Conservation (phyloP, 2,797 vertebrate genomes). For the Sebastes matsubarae region DNA sequence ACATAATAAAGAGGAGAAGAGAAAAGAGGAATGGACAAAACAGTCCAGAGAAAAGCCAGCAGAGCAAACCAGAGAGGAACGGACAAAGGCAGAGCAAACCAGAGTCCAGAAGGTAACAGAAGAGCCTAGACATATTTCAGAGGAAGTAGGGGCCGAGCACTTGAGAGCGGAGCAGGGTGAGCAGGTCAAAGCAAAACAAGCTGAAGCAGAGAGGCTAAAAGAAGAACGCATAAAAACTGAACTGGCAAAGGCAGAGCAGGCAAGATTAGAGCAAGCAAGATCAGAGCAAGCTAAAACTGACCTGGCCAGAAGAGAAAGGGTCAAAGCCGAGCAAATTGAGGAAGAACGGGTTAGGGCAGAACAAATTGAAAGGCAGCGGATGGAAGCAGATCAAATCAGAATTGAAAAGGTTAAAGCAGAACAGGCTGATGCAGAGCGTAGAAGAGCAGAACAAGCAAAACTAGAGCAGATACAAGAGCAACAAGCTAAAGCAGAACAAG, state of each 20-base stretch:
- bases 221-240: constrained; percentile 54
- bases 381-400: constrained; percentile 30
- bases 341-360: constrained; percentile 12
- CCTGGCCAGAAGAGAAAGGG: constrained; percentile 17
- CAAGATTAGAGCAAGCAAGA: constrained; percentile 21
- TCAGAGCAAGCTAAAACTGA: constrained; percentile 40
- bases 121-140: constrained; percentile 27
- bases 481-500: constrained; percentile 23
- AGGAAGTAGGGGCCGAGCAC: constrained; percentile 22
- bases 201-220: constrained; percentile 49
- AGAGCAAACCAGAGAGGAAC: constrained; percentile 7
- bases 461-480: constrained; percentile 16
- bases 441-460: not conserved
- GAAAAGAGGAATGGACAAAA: constrained; percentile 17
- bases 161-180: constrained; percentile 36
- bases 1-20: constrained; percentile 9
- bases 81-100: constrained; percentile 26
- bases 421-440: constrained; percentile 23
- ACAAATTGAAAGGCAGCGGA: constrained; percentile 14
- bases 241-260: constrained; percentile 9
- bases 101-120: constrained; percentile 27
- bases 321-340: constrained; percentile 40
- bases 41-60: constrained; percentile 23
- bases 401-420: constrained; percentile 39
- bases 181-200: constrained; percentile 44